Evolutionary conservation across 2,888 invertebrate genomes (phyloP).

Genomic region (Antheraea assamensis): DNA sequence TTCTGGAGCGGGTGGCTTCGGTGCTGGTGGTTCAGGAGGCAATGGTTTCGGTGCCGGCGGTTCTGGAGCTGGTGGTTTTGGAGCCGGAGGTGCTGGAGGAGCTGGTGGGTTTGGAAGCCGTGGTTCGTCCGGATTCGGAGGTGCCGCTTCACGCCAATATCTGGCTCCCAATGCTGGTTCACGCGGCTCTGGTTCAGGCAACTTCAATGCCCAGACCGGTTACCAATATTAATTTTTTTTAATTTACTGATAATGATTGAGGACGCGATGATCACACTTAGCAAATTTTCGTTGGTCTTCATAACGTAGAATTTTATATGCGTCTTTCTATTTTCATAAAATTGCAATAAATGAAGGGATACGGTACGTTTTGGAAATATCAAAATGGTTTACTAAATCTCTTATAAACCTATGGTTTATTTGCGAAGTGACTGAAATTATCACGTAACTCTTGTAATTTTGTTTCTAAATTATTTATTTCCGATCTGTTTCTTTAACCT

Average conservation of each 20-base stretch:
- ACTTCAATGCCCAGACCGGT: constrained; percentile 73
- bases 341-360: background rate
- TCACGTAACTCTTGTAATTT: constrained; percentile 22
- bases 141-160: constrained; percentile 70
- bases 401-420: constrained; percentile 21
- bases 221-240: constrained; percentile 63
- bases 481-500: constrained; percentile 19
- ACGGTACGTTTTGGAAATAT: constrained; percentile 1
- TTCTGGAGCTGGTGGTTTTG: constrained; percentile 33
- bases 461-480: constrained; percentile 29
- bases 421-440: constrained; percentile 31
- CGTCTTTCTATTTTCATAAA: background rate
- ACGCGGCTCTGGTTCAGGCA: constrained; percentile 67
- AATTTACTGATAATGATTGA: constrained; percentile 34
- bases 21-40: constrained; percentile 31
- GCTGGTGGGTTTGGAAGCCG: constrained; percentile 36
- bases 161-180: constrained; percentile 68
- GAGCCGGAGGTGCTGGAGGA: constrained; percentile 36
- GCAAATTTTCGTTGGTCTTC: constrained; percentile 21
- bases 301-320: background rate
- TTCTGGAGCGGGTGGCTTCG: constrained; percentile 37
- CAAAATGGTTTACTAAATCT: constrained; percentile 7
- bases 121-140: constrained; percentile 43
- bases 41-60: constrained; percentile 45
- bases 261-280: constrained; percentile 37